Percentiles rank a stretch among this genome's conserved stretches.
These are phyloP conservation scores for Cryptoblepharus egeriae DNA, from an alignment of 2,797 vertebrate genomes.

Conservation along the genomic window DNA sequence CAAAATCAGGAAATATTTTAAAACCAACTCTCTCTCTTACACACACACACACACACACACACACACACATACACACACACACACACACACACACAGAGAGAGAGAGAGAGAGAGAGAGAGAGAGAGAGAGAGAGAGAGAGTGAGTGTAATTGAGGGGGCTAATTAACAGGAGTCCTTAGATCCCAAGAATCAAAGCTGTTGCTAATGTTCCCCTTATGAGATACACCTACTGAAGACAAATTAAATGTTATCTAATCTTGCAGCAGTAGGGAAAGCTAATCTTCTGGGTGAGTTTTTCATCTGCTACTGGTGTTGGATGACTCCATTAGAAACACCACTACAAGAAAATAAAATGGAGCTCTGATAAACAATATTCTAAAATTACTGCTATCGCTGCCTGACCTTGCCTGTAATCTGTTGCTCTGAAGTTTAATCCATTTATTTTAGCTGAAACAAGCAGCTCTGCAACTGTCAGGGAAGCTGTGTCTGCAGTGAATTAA, in stretches of 20 bases:
- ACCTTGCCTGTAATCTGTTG: constrained; percentile 60
- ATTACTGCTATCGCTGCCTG: constrained; percentile 48
- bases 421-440: constrained; percentile 52
- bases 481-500: constrained; percentile 65
- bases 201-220: constrained; percentile 9
- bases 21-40: background rate
- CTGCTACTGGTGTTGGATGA: constrained; percentile 15
- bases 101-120: too few species aligned
- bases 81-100: background rate
- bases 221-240: background rate
- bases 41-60: too few species aligned
- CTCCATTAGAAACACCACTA: constrained; percentile 17
- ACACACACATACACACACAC: background rate
- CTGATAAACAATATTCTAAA: constrained; percentile 56
- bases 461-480: constrained; percentile 62
- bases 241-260: constrained; percentile 26
- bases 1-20: background rate
- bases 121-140: too few species aligned
- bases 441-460: constrained; percentile 59
- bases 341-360: background rate
- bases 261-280: constrained; percentile 43
- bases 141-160: background rate
- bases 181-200: constrained; percentile 18
- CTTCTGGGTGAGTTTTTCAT: constrained; percentile 28
- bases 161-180: constrained; percentile 29